Conservation (phyloP, 1,140 invertebrate genomes). For the Platorchestia sp. region DNA sequence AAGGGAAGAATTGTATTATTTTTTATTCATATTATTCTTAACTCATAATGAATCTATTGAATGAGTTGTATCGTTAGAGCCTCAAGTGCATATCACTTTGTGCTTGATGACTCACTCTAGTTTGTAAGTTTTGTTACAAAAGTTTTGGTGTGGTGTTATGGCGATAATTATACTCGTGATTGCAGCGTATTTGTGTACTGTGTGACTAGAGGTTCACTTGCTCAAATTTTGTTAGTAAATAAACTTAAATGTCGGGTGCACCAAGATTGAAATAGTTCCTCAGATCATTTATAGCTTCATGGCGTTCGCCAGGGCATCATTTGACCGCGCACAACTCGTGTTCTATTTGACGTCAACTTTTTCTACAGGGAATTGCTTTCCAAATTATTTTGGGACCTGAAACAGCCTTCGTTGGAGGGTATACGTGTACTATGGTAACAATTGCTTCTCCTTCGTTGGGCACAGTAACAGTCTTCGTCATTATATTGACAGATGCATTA, state of each 20-base stretch:
- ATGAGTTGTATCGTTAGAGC: background rate
- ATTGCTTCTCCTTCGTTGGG: no score
- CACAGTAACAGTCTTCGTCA: no score
- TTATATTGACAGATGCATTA: no score
- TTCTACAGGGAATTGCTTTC: no score
- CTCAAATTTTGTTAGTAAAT: background rate
- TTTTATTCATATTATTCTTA: background rate
- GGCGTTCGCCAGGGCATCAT: no score
- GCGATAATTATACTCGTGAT: background rate
- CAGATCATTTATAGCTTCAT: background rate
- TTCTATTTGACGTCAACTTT: no score
- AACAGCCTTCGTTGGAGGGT: no score
- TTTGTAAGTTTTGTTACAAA: background rate
- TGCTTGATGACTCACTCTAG: background rate
- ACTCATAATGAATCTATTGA: background rate
- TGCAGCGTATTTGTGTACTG: background rate
- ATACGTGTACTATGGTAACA: no score
- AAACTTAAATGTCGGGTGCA: background rate
- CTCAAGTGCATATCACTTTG: background rate
- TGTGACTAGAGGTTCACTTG: background rate
- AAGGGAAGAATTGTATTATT: background rate
- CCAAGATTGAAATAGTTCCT: background rate
- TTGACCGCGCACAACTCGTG: no score
- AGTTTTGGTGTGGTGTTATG: background rate
- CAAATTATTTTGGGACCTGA: no score